Evolutionary conservation across 1,140 invertebrate genomes (phyloP).

Genomic region (Trinorchestia longiramus): DNA sequence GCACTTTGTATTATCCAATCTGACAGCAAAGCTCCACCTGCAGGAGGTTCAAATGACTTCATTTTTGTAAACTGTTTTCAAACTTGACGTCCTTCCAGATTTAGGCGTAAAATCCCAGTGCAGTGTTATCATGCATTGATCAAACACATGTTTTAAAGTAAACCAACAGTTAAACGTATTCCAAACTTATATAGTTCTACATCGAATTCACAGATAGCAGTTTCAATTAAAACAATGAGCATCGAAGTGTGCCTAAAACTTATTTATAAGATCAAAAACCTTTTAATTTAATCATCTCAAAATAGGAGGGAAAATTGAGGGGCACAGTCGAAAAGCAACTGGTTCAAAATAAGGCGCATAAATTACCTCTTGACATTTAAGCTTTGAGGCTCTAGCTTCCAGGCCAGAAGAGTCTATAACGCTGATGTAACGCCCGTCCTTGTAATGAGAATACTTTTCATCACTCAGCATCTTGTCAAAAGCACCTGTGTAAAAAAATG

Average conservation of each 20-base stretch:
- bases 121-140: too few relatives aligned
- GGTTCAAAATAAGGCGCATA: not conserved
- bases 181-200: not conserved
- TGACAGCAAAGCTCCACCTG: too few relatives aligned
- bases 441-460: not conserved
- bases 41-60: too few relatives aligned
- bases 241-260: not conserved
- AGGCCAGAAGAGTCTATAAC: not conserved
- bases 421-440: not conserved
- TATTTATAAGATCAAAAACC: not conserved
- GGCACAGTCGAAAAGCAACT: not conserved
- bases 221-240: not conserved
- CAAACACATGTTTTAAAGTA: too few relatives aligned
- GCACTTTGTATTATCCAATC: too few relatives aligned
- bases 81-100: too few relatives aligned
- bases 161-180: too few relatives aligned
- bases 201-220: not conserved
- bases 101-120: too few relatives aligned
- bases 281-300: not conserved
- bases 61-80: too few relatives aligned
- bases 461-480: not conserved
- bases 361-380: not conserved
- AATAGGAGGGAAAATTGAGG: not conserved
- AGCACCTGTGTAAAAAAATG: not conserved
- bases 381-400: not conserved